phyloP scores from a whole-genome alignment of 2,113 vertebrate genomes.

The Brienomyrus longianalis region DNA sequence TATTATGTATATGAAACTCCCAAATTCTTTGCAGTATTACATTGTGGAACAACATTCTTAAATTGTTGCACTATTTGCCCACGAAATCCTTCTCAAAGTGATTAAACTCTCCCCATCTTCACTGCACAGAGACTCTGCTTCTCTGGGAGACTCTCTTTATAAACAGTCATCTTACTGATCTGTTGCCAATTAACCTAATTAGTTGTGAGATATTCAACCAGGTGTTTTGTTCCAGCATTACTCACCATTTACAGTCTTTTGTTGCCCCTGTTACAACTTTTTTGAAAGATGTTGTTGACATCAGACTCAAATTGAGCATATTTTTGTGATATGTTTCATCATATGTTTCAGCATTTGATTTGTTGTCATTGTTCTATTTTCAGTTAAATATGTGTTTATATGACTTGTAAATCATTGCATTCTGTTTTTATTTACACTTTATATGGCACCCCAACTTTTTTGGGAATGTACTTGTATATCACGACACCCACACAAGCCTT shows the following conservation, averaged over 20 bases:
- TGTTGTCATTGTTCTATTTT: not conserved
- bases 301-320: not conserved
- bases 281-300: not conserved
- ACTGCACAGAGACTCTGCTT: not conserved
- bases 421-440: not conserved
- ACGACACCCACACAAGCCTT: not conserved
- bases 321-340: too few species aligned
- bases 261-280: not conserved
- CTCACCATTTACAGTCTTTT: not conserved
- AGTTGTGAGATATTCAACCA: not conserved
- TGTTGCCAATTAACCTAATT: not conserved
- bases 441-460: not conserved
- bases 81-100: not conserved
- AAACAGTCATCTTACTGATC: not conserved
- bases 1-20: not conserved
- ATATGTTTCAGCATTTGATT: too few species aligned
- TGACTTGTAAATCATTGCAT: not conserved
- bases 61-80: not conserved
- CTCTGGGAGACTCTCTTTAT: not conserved
- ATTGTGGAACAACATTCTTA: not conserved
- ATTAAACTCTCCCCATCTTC: not conserved
- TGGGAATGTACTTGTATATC: not conserved
- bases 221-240: not conserved
- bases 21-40: not conserved
- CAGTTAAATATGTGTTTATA: not conserved